Conservation (phyloP, 2,888 invertebrate genomes). For the Nemapogon koenigi region DNA sequence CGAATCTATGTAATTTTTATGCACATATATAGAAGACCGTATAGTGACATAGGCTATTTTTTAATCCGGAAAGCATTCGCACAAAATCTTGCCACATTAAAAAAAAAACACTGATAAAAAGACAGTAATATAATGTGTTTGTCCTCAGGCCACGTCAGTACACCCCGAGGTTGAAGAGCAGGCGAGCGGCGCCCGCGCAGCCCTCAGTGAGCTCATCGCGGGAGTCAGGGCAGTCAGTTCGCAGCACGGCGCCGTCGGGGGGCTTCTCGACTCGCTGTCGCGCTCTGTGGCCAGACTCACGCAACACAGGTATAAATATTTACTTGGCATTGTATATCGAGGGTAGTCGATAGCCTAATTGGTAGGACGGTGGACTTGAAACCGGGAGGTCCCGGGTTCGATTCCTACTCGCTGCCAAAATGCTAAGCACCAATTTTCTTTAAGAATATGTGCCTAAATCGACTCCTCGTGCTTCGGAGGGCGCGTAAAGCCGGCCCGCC, state of each 20-base stretch:
- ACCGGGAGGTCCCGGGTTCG: too few species aligned
- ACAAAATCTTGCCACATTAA: too few species aligned
- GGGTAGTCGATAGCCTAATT: neutral
- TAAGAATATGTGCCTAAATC: too few species aligned
- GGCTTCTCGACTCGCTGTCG: constrained; percentile 89
- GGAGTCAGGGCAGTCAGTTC: constrained; percentile 84
- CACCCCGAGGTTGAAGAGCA: constrained; percentile 88
- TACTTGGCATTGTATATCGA: neutral
- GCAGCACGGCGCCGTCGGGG: constrained; percentile 88
- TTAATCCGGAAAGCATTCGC: too few species aligned
- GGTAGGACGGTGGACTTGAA: too few species aligned
- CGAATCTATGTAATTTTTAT: too few species aligned
- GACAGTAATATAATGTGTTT: neutral
- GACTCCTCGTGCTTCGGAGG: too few species aligned
- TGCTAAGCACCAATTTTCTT: too few species aligned
- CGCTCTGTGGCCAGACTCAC: constrained; percentile 84
- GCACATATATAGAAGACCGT: too few species aligned
- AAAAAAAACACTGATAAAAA: neutral
- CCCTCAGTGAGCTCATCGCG: constrained; percentile 80
- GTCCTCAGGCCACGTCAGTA: constrained; percentile 72
- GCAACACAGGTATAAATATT: constrained; percentile 75
- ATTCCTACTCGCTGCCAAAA: too few species aligned
- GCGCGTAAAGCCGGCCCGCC: too few species aligned
- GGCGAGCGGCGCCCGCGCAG: constrained; percentile 76
- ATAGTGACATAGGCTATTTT: too few species aligned